Conservation (phyloP, 2,888 invertebrate genomes). For the Sarcophaga rosellei region DNA sequence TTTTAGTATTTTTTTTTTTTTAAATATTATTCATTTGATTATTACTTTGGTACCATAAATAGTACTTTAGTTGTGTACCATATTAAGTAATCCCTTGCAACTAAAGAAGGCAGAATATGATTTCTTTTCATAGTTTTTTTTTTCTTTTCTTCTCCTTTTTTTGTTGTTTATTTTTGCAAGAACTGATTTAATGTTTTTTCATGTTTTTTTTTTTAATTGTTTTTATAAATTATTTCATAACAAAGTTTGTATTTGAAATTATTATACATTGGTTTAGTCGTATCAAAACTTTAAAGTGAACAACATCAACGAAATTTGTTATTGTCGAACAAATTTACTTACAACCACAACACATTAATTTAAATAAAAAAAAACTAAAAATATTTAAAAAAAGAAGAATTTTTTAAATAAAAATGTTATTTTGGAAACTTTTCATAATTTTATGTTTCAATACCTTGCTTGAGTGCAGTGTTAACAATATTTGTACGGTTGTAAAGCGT, state of each 20-base stretch:
- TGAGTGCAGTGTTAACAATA: slow-evolving; percentile 24
- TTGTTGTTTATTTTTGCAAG: too few relatives aligned
- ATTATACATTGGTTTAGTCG: slow-evolving; percentile 55
- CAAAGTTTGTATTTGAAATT: slow-evolving; percentile 30
- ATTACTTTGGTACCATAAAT: neutral
- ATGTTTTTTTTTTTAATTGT: slow-evolving; percentile 35
- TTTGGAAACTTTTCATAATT: slow-evolving; percentile 46
- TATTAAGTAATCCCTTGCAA: neutral
- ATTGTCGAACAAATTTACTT: slow-evolving; percentile 9
- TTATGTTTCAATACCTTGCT: slow-evolving; percentile 32
- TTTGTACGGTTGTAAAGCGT: slow-evolving; percentile 32
- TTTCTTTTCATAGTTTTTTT: slow-evolving; percentile 5
- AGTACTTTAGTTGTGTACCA: neutral
- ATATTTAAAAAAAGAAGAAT: neutral
- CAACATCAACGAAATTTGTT: slow-evolving; percentile 54
- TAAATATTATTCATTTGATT: too few relatives aligned
- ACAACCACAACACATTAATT: neutral
- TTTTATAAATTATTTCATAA: slow-evolving; percentile 41
- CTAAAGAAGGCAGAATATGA: slow-evolving; percentile 11
- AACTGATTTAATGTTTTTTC: neutral
- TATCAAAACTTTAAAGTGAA: slow-evolving; percentile 37
- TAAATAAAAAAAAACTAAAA: neutral
- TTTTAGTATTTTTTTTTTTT: too few relatives aligned
- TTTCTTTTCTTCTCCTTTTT: too few relatives aligned
- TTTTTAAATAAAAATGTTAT: slow-evolving; percentile 41